Base-by-base conservation (phyloP, 2,888 invertebrate genomes). In the Listrodromus nycthemerus region DNA sequence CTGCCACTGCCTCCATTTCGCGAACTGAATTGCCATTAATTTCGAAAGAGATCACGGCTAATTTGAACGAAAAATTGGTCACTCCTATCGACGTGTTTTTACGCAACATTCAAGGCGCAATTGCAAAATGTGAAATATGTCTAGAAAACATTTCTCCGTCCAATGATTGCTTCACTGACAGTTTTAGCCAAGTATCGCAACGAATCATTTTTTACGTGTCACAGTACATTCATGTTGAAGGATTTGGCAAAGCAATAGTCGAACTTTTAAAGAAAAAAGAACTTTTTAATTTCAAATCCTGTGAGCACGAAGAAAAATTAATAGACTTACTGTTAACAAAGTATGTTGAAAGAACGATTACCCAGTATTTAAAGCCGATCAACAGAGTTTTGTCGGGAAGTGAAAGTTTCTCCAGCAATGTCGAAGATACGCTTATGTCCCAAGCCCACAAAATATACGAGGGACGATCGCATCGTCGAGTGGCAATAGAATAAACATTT, bases 101-200 rank as follows among this genome's bases (percentile, higher is more conserved):
- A 5, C 13, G n/a, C 3, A 65, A 41, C 8, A 13, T 65, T 19
- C 21, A 10, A 16, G 41, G 21, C 21, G 21, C 21, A 21, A 21
- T 16, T 21, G 41, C 41, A n/a, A 65, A 41, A 65, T 65, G 65
- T 65, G 10, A 65, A 19, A 41, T 41, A 2, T 65, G 65, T 19
- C 8, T 8, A 7, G 65, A 41, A 2, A 65, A 65, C 13, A 41
- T 65, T 19, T 8, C n/a, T 21, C n/a, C 19, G 8, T 10, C 21
- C 21, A 65, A 19, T 4, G 41, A n/a, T 19, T 6, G n/a, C 8
- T 10, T n/a, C 65, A 19, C 21, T 21, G 7, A n/a, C 7, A 8
- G 21, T 5, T 65, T 65, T 5, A 65, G 6, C 41, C 16, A 16
- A 1, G 2, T 65, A 1, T 37, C 8, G 5, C 41, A 41, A 21